Base-by-base conservation (phyloP, 2,888 invertebrate species). In the Willowsia nigromaculata region DNA sequence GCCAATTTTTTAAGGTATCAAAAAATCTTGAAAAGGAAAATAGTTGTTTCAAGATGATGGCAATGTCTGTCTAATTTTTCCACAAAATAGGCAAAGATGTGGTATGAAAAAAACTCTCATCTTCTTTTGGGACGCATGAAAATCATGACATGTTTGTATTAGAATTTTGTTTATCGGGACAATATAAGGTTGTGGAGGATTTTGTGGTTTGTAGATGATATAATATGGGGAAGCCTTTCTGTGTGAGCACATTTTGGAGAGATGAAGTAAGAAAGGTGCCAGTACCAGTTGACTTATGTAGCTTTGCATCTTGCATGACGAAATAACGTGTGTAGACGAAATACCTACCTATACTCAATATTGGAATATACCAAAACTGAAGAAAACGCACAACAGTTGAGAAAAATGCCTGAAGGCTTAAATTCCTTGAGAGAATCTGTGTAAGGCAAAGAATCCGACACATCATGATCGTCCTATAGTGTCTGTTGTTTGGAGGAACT, bases 401-500 rank as follows among this genome's bases (percentile, higher is more conserved):
- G 33, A 5, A 81, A 86, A 90, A 71, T 50, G 91, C 90, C 91
- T 37, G n/a, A 59, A 81, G 90, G 83, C 76, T 80, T 74, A 87
- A 87, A 89, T 91, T 89, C 91, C 89, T 90, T 50, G 15, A 78
- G 85, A 85, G 76, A 68, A 47, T 78, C 43, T 76, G 37, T 78
- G 53, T 78, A 53, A 50, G 78, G 56, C 30, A 18, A 50, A 30
- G 78, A 50, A 53, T 78, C 78, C 56, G 78, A 53, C 78, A 47
- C 47, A 50, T 74, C 27, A 56, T 30, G 33, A 56, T 56, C 22
- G 33, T 78, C 53, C 56, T 50, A 62, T 1, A 53, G 13, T 18
- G 37, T 27, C 50, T 27, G 27, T n/a, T 91, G 89, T n/a, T n/a
- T 87, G 91, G 90, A 91, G 90, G 91, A 90, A 90, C 90, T 88